Evolutionary conservation across 2,797 vertebrate genomes (phyloP).

Genomic region (Oreochromis grahami): DNA sequence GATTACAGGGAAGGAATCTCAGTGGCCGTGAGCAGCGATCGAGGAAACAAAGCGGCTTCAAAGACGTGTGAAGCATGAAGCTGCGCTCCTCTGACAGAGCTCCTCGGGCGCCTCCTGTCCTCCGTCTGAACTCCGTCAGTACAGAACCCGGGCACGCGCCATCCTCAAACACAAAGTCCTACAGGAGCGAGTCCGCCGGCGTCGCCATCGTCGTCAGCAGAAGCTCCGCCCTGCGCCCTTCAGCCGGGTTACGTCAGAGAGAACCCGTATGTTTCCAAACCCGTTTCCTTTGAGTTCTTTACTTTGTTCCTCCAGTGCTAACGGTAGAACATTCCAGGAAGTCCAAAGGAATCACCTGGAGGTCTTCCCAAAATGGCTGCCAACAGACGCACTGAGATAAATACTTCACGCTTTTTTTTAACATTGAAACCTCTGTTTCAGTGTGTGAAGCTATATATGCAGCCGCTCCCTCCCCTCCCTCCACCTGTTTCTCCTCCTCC

Average conservation of each 20-base stretch:
- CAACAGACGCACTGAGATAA: background rate
- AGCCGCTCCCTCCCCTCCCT: background rate
- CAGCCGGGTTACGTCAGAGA: background rate
- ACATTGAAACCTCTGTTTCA: background rate
- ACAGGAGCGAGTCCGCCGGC: background rate
- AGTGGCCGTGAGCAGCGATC: too few relatives aligned
- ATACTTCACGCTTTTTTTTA: background rate
- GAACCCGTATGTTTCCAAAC: background rate
- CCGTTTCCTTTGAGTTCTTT: background rate
- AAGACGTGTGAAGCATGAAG: background rate
- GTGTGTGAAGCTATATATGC: background rate
- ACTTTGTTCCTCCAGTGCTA: background rate
- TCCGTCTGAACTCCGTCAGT: constrained; percentile 1
- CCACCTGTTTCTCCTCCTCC: background rate
- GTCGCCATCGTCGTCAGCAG: background rate
- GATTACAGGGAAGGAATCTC: background rate
- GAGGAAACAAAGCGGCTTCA: background rate
- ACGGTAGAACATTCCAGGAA: background rate
- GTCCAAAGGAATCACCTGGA: background rate
- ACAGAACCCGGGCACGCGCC: background rate
- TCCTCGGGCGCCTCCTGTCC: background rate
- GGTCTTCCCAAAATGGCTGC: background rate
- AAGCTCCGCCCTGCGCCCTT: background rate
- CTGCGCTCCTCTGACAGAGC: background rate
- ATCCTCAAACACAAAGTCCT: background rate